Percentiles rank a stretch among this genome's conserved stretches.
These are phyloP conservation scores for Tringa solitaria DNA, from an alignment of 2,113 vertebrate species.

Conservation along the genomic window DNA sequence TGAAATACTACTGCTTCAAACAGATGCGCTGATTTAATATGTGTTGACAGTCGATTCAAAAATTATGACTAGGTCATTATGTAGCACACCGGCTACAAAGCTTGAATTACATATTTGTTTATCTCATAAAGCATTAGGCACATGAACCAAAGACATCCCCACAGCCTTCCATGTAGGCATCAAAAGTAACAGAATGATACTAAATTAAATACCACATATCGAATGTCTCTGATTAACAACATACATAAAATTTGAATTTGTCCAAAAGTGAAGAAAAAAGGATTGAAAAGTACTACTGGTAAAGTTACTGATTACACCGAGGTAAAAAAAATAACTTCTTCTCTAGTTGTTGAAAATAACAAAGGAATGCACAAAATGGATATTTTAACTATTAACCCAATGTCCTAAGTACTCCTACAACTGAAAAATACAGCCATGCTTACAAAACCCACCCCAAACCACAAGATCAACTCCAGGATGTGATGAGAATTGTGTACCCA, in stretches of 20 bases:
- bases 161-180: background rate
- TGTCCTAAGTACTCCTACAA: background rate
- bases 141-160: conserved; percentile 18
- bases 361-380: background rate
- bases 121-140: conserved; percentile 54
- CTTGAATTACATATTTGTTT: conserved; percentile 65
- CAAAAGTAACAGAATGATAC: conserved; percentile 29
- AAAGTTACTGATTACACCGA: background rate
- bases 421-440: background rate
- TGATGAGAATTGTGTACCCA: background rate
- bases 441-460: background rate
- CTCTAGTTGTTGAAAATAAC: background rate
- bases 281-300: background rate
- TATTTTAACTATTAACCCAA: background rate
- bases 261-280: background rate
- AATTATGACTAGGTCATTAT: conserved; percentile 64
- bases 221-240: background rate
- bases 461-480: background rate
- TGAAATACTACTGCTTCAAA: conserved; percentile 68
- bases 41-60: conserved; percentile 55
- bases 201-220: background rate
- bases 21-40: conserved; percentile 61
- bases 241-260: background rate
- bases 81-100: conserved; percentile 1
- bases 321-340: background rate